Conservation (phyloP, 2,797 vertebrate species). For the Galaxias olidus region DNA sequence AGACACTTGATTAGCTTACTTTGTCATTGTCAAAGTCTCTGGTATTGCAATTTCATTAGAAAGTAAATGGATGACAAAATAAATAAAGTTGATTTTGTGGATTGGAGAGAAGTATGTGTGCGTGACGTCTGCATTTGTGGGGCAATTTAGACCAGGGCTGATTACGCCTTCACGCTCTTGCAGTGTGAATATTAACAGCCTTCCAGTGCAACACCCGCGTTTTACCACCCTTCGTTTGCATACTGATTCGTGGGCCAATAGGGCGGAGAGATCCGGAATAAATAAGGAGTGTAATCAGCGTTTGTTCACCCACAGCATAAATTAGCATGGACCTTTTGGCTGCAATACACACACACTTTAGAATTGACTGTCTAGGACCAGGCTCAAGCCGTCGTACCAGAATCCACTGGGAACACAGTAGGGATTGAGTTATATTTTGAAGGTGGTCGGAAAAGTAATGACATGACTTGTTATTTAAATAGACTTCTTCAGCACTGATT, state of each 20-base stretch:
- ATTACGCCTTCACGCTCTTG: conserved; percentile 66
- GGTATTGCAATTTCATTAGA: conserved; percentile 51
- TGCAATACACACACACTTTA: conserved; percentile 30
- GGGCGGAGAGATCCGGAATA: conserved; percentile 64
- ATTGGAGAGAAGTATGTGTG: conserved; percentile 45
- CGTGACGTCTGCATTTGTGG: conserved; percentile 51
- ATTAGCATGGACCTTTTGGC: conserved; percentile 67
- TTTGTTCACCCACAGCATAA: conserved; percentile 62
- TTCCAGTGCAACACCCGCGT: conserved; percentile 57
- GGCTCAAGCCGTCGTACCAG: conserved; percentile 49
- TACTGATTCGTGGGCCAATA: conserved; percentile 72
- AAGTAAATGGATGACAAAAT: conserved; percentile 53
- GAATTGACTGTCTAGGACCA: conserved; percentile 59
- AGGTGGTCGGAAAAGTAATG: no score
- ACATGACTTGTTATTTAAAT: no score
- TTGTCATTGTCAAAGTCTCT: conserved; percentile 52
- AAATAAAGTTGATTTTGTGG: conserved; percentile 61
- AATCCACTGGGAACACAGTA: conserved; percentile 30
- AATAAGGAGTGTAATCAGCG: conserved; percentile 69
- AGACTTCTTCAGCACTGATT: no score
- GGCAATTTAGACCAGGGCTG: conserved; percentile 51
- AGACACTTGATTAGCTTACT: conserved; percentile 61
- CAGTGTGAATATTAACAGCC: conserved; percentile 73
- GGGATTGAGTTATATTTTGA: no score
- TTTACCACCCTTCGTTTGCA: conserved; percentile 70